A percentile compares a stretch with the other conserved stretches of the same genome.
phyloP scores from a whole-genome alignment of 2,797 vertebrate species.

The Trematomus bernacchii region DNA sequence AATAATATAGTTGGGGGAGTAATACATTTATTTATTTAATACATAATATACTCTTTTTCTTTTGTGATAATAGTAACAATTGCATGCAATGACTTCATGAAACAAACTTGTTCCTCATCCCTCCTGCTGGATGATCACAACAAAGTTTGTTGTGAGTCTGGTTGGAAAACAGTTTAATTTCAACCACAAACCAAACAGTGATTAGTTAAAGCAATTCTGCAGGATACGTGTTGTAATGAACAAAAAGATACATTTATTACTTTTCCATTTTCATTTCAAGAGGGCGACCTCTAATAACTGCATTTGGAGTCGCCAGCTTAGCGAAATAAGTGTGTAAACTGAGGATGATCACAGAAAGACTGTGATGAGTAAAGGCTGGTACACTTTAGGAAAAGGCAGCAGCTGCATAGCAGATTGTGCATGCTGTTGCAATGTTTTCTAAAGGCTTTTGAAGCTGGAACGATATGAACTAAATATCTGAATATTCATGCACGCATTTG shows the following conservation, averaged over 20 bases:
- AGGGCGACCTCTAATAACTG: constrained; percentile 15
- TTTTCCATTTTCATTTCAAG: constrained; percentile 1
- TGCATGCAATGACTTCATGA: neutral
- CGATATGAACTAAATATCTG: constrained; percentile 75
- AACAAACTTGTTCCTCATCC: neutral
- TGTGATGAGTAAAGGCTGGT: constrained; percentile 52
- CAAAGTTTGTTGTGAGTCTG: neutral
- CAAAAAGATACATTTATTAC: neutral
- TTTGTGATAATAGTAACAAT: neutral
- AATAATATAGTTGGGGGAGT: neutral
- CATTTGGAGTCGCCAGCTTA: constrained; percentile 20
- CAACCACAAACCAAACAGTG: neutral
- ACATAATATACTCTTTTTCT: neutral
- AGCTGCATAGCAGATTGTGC: constrained; percentile 83
- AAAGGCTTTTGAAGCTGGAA: constrained; percentile 79
- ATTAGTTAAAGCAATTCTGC: constrained; percentile 3
- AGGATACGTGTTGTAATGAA: neutral
- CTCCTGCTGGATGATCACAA: neutral
- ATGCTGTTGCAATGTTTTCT: constrained; percentile 81
- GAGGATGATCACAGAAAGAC: neutral
- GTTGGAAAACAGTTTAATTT: neutral
- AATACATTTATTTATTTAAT: neutral
- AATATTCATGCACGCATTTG: constrained; percentile 85
- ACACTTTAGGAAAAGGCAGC: constrained; percentile 71
- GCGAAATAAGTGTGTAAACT: constrained; percentile 4